Percentiles rank a stretch among this genome's conserved stretches.
Evolutionary conservation across 64 coral and sea anemone genomes (phyloP).

Genomic region (Dendrophyllia cribrosa): DNA sequence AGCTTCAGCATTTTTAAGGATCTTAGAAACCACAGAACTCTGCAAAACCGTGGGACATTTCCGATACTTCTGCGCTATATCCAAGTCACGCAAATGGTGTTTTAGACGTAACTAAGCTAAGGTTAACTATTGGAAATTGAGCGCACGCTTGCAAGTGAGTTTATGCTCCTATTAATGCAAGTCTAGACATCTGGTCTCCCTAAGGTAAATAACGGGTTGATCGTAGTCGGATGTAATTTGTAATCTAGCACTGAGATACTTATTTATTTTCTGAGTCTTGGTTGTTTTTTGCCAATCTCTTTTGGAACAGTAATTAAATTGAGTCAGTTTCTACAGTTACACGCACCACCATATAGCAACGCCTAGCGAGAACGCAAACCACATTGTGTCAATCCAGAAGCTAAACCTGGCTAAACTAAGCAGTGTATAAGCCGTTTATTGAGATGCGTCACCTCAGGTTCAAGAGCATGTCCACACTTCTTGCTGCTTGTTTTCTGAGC

Average conservation of each 20-base stretch:
- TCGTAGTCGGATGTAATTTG: slow-evolving; percentile 44
- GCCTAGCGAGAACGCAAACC: background rate
- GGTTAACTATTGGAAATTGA: background rate
- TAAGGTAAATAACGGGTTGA: slow-evolving; percentile 15
- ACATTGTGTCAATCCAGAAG: background rate
- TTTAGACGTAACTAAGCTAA: background rate
- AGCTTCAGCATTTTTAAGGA: background rate
- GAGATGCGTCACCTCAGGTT: slow-evolving; percentile 4
- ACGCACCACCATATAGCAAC: background rate
- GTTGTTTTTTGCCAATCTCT: slow-evolving; percentile 35
- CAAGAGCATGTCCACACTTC: background rate
- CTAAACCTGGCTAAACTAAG: background rate
- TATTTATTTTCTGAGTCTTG: slow-evolving; percentile 22
- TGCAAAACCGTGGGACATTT: background rate
- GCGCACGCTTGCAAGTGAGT: background rate
- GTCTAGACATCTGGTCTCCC: slow-evolving; percentile 28
- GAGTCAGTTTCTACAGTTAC: background rate
- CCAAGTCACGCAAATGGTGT: background rate
- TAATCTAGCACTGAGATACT: slow-evolving; percentile 35
- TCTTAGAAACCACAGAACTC: slow-evolving; percentile 1
- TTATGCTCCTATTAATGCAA: slow-evolving; percentile 17
- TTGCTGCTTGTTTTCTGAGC: slow-evolving; percentile 14
- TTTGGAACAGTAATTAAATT: slow-evolving; percentile 24
- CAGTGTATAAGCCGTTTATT: background rate
- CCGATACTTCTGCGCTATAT: background rate